Base-by-base conservation (phyloP, 2,113 vertebrate genomes). In the Microcebus tavaratra region DNA sequence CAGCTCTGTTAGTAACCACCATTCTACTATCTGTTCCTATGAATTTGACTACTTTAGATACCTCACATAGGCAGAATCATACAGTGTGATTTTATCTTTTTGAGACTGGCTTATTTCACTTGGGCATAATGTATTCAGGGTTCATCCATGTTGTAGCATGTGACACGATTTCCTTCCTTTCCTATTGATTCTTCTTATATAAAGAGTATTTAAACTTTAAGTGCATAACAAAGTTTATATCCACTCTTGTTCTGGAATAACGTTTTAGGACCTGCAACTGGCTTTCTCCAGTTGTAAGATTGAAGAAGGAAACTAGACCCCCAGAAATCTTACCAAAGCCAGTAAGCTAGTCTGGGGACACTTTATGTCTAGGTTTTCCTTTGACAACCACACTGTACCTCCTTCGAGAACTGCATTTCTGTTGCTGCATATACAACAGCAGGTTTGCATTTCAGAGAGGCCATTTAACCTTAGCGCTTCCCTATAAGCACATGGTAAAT, bases 101-200 rank as follows among this genome's bases (percentile, higher is more conserved):
- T 42, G 5, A 55, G 53, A 79, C 53, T 9, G 27, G 12, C 42
- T 80, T 94, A 42, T 59, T 85, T 95, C 63, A 42, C 31, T 59
- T 31, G 55, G 34, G 34, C 50, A 18, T 36, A 29, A 80, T 45
- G 34, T 59, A 31, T 21, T 36, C 34, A 57, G 29, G 34, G 5
- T 50, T 85, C 42, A 72, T 55, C 78, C 53, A 5, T 10, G 8
- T 79, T 73, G 15, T 39, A 79, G 55, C 29, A 23, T 18, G 20
- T 73, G 48, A 65, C 45, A 67, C 55, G 39, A 87, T 75, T 93
- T 91, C 61, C 55, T 78, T n/a, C 34, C 39, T 92, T 79, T 81
- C 79, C 61, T 45, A 0, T 57, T 73, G 21, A 68, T 61, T 92
- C 23, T 85, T 90, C 89, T 88, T 75, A 8, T 57, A 6, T 23